Percentiles rank a stretch among this genome's conserved stretches.
These are phyloP conservation scores for Apamea crenata DNA, from an alignment of 2,888 invertebrate genomes.

Conservation along the genomic window DNA sequence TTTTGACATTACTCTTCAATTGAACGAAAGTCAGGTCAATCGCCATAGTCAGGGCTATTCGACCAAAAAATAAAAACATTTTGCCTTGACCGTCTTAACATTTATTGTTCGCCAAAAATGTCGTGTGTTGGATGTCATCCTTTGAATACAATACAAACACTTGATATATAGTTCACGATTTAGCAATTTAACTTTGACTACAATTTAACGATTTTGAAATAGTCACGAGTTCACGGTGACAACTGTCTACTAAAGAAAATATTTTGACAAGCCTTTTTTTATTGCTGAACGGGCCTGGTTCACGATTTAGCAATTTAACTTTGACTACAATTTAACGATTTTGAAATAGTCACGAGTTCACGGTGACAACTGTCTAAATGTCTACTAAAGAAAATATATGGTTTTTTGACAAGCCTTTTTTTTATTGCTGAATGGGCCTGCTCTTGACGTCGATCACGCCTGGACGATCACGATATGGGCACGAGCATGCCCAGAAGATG, in stretches of 20 bases:
- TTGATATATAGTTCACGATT: slow-evolving; percentile 14
- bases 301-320: slow-evolving; percentile 17
- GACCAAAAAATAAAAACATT: slow-evolving; percentile 4
- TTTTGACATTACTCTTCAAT: not conserved
- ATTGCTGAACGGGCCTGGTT: no score
- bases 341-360: slow-evolving; percentile 7
- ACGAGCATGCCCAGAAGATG: not conserved
- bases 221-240: not conserved
- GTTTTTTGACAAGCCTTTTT: not conserved
- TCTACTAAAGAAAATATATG: slow-evolving; percentile 9
- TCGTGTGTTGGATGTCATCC: slow-evolving; percentile 21
- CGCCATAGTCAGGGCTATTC: not conserved
- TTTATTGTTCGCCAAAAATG: slow-evolving; percentile 39
- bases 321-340: not conserved
- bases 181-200: slow-evolving; percentile 1
- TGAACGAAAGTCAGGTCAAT: not conserved
- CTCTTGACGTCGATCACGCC: not conserved
- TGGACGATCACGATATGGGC: not conserved
- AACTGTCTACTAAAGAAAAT: slow-evolving; percentile 9
- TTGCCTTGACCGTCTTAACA: slow-evolving; percentile 43
- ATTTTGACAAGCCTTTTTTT: not conserved
- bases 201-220: slow-evolving; percentile 2
- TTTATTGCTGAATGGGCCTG: not conserved
- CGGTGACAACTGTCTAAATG: not conserved
- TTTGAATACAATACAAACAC: slow-evolving; percentile 33